Evolutionary conservation across 92 coral and sea anemone genomes (phyloP), one percentile per base, ranked within the genome.

Genomic region (Phenganax stokvisi): DNA sequence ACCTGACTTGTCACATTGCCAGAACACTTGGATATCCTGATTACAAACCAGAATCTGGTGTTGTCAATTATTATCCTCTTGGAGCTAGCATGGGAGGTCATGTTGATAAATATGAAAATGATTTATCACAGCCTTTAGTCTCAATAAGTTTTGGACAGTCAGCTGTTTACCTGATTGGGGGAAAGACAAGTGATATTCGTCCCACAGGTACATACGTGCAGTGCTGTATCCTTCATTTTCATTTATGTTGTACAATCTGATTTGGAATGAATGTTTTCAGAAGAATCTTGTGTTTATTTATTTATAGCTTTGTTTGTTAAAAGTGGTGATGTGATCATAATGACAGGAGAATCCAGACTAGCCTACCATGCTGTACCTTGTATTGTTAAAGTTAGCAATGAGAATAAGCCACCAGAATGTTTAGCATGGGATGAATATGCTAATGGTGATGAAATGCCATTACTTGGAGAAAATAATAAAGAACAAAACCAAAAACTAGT

Each of bases 301-400:
- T 68, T 87, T 85, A 57, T 90, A 94, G 98, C 98, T 8, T 88
- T 94, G 76, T 90, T 85, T 83, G 84, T 94, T 62, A 90, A 87
- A 62, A 94, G 98, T 83, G 98, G 98, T 10, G 98, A 94, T 81
- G 82, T 94, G 59, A 84, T 92, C 56, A 89, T 94, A 6, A 94
- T 94, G 98, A 91, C 98, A 17, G 90, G 88, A 7, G 88, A 91
- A 69, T 85, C 98, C 53, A 86, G 98, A 59, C 88, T 88, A 60
- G 98, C 98, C 54, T 94, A 91, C 76, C 98, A 94, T 75, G 98
- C 98, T 28, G 96, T 94, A 12, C 98, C 98, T 6, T 89, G 98
- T 74, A 94, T 94, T 57, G 75, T 94, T 51, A 91, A 91, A 85
- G 89, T 86, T 15, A 89, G 86, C 11, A 64, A 79, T 9, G 88